These are phyloP conservation scores for Brachymystax lenok DNA, from an alignment of 2,797 vertebrate genomes.

Conservation along the genomic window DNA sequence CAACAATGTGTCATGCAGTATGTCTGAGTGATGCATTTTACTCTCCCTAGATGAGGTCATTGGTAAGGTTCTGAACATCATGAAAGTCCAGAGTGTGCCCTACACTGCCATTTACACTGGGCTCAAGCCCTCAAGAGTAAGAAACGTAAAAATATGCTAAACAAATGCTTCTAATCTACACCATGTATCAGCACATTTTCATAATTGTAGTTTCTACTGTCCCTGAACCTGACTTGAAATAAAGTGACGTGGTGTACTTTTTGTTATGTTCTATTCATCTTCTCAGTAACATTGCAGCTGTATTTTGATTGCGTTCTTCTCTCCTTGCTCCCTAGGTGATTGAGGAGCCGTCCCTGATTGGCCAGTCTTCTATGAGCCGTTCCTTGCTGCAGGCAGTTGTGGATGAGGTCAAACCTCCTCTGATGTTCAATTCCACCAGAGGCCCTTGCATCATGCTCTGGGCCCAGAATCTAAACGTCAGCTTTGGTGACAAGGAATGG, in stretches of 20 bases:
- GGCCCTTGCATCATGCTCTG: conserved; percentile 84
- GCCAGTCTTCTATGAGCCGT: conserved; percentile 65
- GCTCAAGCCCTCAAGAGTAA: conserved; percentile 82
- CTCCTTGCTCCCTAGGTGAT: conserved; percentile 60
- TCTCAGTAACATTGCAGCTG: background rate
- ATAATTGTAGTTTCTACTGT: background rate
- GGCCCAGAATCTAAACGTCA: conserved; percentile 79
- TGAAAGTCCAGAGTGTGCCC: conserved; percentile 74
- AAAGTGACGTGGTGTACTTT: too few species aligned
- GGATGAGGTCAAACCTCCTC: conserved; percentile 55
- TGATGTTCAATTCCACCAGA: conserved; percentile 62
- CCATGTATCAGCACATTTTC: background rate
- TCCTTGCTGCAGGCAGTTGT: conserved; percentile 72
- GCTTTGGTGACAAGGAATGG: conserved; percentile 46
- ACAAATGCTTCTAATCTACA: background rate
- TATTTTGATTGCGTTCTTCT: background rate
- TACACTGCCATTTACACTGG: conserved; percentile 86
- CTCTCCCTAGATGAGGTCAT: conserved; percentile 81
- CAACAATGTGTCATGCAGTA: background rate
- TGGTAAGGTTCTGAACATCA: conserved; percentile 76
- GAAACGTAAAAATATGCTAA: conserved; percentile 15
- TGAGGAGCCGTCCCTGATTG: conserved; percentile 37
- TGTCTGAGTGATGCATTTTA: conserved; percentile 9
- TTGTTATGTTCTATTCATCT: background rate
- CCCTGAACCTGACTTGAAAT: background rate